Evolutionary conservation across 2,888 invertebrate genomes (phyloP).

Genomic region (Creontiades dilutus): DNA sequence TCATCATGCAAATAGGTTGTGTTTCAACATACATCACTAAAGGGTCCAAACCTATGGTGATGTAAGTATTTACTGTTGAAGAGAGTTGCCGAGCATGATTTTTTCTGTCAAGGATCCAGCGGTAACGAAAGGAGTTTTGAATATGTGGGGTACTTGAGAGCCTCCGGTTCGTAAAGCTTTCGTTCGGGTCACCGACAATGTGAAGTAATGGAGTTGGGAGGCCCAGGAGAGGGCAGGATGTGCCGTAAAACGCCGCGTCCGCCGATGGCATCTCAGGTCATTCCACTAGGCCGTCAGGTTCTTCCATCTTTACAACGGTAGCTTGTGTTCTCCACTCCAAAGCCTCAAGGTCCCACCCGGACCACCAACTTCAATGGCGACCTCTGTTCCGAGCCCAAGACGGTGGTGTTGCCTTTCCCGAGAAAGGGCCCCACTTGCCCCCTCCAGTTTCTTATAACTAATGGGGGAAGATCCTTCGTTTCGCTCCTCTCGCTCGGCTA

Average conservation of each 20-base stretch:
- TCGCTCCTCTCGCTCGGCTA: not conserved
- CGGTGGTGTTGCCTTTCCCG: slow-evolving; percentile 15
- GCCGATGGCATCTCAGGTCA: slow-evolving; percentile 52
- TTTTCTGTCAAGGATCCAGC: too few relatives aligned
- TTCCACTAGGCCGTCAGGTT: slow-evolving; percentile 26
- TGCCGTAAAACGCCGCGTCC: slow-evolving; percentile 15
- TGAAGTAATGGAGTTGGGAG: not conserved
- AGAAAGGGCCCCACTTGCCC: not conserved
- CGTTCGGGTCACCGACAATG: not conserved
- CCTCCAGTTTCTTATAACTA: not conserved
- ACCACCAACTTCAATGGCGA: slow-evolving; percentile 44
- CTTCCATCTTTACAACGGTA: slow-evolving; percentile 34
- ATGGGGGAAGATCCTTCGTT: not conserved
- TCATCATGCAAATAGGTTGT: too few relatives aligned
- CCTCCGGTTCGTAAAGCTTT: not conserved
- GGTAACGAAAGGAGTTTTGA: not conserved
- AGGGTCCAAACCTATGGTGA: too few relatives aligned
- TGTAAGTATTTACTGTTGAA: too few relatives aligned
- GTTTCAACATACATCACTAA: too few relatives aligned
- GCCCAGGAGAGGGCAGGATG: not conserved
- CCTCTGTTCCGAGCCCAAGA: slow-evolving; percentile 13
- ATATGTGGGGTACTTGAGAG: not conserved
- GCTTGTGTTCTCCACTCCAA: slow-evolving; percentile 44
- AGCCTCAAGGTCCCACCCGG: slow-evolving; percentile 25
- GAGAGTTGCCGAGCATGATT: too few relatives aligned